phyloP scores from a whole-genome alignment of 2,888 invertebrate species.

The Caenorhabditis drosophilae region DNA sequence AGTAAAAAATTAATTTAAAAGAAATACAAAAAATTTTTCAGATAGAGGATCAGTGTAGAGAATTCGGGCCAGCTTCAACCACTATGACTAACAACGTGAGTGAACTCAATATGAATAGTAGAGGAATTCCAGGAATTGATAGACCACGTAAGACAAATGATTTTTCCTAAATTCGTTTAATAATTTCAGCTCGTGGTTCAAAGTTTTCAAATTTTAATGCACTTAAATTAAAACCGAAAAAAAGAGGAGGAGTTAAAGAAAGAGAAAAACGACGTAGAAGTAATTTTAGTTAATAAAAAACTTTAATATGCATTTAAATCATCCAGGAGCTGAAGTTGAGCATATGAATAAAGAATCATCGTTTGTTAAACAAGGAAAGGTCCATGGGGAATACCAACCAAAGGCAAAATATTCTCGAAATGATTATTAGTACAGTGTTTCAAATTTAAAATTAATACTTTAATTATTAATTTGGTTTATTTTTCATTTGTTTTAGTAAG shows the following conservation, averaged over 20 bases:
- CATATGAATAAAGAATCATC: background rate
- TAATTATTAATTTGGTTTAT: no score
- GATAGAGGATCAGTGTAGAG: constrained; percentile 24
- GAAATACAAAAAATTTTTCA: background rate
- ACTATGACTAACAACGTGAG: background rate
- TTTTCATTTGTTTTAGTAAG: background rate
- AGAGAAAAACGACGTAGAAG: constrained; percentile 10
- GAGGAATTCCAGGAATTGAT: constrained; percentile 29
- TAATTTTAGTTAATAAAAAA: constrained; percentile 1
- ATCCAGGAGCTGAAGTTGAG: constrained; percentile 8
- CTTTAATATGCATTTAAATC: background rate
- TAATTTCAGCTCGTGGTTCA: no score
- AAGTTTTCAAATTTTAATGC: background rate
- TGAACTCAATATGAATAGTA: constrained; percentile 10
- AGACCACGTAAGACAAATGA: constrained; percentile 4
- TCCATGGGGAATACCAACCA: background rate
- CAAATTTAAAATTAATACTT: no score
- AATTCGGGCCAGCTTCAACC: background rate
- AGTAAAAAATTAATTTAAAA: background rate
- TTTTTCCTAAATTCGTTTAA: no score
- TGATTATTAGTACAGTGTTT: no score
- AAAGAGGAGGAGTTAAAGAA: constrained; percentile 21
- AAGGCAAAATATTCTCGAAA: background rate
- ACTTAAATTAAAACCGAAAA: background rate
- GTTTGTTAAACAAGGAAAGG: constrained; percentile 8